phyloP scores from a whole-genome alignment of 2,113 vertebrate species.

The Pampusana beccarii region DNA sequence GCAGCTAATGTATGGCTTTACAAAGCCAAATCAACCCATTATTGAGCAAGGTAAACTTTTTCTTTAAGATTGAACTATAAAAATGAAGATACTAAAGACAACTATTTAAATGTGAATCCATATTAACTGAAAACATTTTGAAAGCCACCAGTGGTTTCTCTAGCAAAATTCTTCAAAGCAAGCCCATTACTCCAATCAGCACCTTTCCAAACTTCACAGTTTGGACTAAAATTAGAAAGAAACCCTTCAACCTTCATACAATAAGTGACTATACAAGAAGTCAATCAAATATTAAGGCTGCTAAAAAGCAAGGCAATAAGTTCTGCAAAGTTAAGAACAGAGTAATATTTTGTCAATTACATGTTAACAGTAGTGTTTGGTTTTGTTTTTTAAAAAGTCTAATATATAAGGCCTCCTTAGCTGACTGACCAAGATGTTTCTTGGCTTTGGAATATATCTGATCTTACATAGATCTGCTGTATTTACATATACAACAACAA shows the following conservation, averaged over 20 bases:
- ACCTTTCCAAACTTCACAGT: neutral
- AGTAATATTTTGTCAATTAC: neutral
- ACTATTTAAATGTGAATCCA: neutral
- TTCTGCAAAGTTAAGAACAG: neutral
- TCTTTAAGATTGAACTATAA: neutral
- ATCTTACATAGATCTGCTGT: neutral
- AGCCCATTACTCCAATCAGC: neutral
- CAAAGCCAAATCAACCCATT: neutral
- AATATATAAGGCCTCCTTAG: neutral
- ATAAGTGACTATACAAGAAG: neutral
- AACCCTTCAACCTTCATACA: neutral
- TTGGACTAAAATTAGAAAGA: neutral
- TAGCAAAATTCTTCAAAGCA: neutral
- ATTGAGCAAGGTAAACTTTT: neutral
- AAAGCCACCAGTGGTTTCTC: neutral
- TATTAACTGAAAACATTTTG: neutral
- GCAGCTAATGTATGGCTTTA: neutral
- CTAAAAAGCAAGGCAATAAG: neutral
- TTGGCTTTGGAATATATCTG: neutral
- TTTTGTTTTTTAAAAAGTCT: neutral
- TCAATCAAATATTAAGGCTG: neutral
- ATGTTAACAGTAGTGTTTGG: neutral
- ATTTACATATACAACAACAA: fast-evolving
- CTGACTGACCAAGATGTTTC: neutral
- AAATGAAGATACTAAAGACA: neutral